These are phyloP conservation scores for Epistrophe grossulariae DNA, from an alignment of 2,888 invertebrate species.

Conservation along the genomic window DNA sequence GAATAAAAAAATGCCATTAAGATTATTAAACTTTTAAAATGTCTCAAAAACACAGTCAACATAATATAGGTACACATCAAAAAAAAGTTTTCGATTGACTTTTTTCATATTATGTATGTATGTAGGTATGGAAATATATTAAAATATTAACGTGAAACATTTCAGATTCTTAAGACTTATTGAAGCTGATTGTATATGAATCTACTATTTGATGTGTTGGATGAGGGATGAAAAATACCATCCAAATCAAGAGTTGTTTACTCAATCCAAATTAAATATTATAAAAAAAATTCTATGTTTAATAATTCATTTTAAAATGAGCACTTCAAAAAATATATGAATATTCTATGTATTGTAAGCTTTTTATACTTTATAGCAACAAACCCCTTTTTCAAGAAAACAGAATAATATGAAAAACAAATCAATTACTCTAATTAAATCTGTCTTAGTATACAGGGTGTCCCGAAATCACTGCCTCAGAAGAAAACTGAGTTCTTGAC, in stretches of 20 bases:
- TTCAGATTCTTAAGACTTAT: neutral
- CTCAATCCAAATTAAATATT: neutral
- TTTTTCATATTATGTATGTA: too few relatives aligned
- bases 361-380: neutral
- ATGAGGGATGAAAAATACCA: neutral
- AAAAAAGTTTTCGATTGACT: neutral
- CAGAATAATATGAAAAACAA: neutral
- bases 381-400: neutral
- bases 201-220: neutral
- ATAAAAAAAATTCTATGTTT: neutral
- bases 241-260: neutral
- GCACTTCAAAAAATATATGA: neutral
- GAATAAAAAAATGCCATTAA: neutral
- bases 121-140: neutral
- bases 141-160: neutral
- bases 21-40: neutral
- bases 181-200: neutral
- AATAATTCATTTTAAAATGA: neutral
- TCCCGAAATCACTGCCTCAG: too few relatives aligned
- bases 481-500: too few relatives aligned
- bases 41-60: neutral
- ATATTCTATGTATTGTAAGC: neutral
- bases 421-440: too few relatives aligned
- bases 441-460: too few relatives aligned
- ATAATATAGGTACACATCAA: too few relatives aligned